Percentiles rank a stretch among this genome's conserved stretches.
Evolutionary conservation across 2,888 invertebrate genomes (phyloP).

Genomic region (Gymnosoma rotundatum): DNA sequence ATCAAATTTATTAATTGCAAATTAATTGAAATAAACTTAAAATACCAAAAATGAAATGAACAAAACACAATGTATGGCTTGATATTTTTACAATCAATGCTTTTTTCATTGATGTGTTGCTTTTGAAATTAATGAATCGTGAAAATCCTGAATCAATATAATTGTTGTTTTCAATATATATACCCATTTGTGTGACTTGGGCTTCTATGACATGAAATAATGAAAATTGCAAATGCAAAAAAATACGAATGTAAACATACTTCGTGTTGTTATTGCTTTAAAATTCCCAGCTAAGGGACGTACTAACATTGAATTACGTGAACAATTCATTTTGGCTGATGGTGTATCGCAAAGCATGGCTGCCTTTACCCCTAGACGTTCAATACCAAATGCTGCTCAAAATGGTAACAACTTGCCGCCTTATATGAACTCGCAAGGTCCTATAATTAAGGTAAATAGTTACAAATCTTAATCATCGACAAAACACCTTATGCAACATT

Average conservation of each 20-base stretch:
- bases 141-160: conserved; percentile 63
- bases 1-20: conserved; percentile 34
- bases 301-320: conserved; percentile 99
- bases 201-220: conserved; percentile 27
- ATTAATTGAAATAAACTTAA: conserved; percentile 29
- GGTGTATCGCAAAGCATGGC: conserved; percentile 99
- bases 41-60: conserved; percentile 44
- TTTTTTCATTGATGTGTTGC: conserved; percentile 50
- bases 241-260: not conserved
- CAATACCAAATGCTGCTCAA: conserved; percentile 89
- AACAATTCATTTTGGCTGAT: conserved; percentile 99
- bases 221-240: not conserved
- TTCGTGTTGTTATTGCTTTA: conserved; percentile 55
- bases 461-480: conserved; percentile 55
- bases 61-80: conserved; percentile 38
- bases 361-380: conserved; percentile 97
- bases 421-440: conserved; percentile 87
- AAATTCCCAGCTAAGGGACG: conserved; percentile 94
- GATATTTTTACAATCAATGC: conserved; percentile 50
- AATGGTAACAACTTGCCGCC: conserved; percentile 83
- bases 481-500: conserved; percentile 45
- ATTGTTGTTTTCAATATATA: conserved; percentile 60
- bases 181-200: conserved; percentile 21
- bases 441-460: conserved; percentile 95
- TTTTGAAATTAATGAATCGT: conserved; percentile 51